Conservation (phyloP, 2,113 vertebrate genomes). For the Ivindomyrus marchei region DNA sequence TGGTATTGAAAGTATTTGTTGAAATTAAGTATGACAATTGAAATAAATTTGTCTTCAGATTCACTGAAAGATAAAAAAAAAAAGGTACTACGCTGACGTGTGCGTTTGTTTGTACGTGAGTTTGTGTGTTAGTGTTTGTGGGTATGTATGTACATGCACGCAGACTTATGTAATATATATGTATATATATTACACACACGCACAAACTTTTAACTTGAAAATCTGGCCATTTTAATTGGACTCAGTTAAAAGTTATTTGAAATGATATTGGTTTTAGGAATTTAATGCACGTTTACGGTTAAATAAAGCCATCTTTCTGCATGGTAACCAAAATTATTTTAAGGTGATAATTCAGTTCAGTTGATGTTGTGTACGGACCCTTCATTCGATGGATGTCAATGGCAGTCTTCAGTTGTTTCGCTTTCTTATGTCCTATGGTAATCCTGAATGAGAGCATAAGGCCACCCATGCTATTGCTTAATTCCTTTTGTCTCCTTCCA, state of each 20-base stretch:
- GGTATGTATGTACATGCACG: slow-evolving; percentile 8
- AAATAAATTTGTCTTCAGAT: slow-evolving; percentile 10
- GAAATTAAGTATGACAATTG: neutral
- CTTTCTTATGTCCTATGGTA: neutral
- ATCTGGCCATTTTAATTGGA: neutral
- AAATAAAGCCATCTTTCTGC: slow-evolving; percentile 27
- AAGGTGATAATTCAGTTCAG: neutral
- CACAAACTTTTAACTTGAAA: neutral
- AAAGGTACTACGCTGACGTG: neutral
- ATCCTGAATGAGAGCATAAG: neutral
- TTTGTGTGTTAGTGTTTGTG: slow-evolving; percentile 11
- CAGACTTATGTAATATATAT: slow-evolving; percentile 5
- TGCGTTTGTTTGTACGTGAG: neutral
- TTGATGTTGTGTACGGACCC: neutral
- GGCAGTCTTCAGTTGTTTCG: slow-evolving; percentile 3
- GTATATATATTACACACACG: neutral
- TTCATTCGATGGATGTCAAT: slow-evolving; percentile 5
- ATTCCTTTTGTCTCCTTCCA: neutral
- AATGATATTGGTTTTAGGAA: neutral
- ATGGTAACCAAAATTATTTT: slow-evolving; percentile 15
- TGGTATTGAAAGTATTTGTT: neutral
- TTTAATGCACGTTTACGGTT: slow-evolving; percentile 22
- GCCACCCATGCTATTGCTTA: neutral
- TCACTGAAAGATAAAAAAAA: slow-evolving; percentile 1
- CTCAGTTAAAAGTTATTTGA: slow-evolving; percentile 5